phyloP scores from a whole-genome alignment of 2,113 vertebrate genomes.

The Megatriorchis doriae region DNA sequence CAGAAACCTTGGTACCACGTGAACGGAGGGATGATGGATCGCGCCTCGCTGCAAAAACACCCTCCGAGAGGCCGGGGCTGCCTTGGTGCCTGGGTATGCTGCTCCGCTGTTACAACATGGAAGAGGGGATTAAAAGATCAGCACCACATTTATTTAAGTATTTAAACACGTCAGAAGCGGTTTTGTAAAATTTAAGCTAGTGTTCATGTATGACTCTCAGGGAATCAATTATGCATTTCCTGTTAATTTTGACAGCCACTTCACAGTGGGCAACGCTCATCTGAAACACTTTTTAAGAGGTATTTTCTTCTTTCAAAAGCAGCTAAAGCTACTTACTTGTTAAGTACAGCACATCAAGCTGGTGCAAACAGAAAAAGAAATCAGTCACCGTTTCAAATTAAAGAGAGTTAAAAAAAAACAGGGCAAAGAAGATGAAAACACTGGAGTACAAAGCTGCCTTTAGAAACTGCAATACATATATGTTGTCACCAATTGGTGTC shows the following conservation, averaged over 20 bases:
- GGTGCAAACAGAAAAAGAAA: constrained; percentile 30
- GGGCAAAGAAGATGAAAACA: constrained; percentile 15
- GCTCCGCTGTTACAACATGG: background rate
- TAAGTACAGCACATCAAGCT: background rate
- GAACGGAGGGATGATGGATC: background rate
- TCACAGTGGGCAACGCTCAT: background rate
- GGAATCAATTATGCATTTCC: background rate
- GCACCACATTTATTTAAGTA: background rate
- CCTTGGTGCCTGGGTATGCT: background rate
- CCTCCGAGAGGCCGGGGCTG: background rate
- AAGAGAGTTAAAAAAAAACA: background rate
- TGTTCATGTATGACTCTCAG: background rate
- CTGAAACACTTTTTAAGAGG: constrained; percentile 12
- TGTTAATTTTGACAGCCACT: background rate
- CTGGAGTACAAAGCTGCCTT: constrained; percentile 30
- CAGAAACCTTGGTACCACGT: background rate
- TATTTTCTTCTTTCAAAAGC: constrained; percentile 33
- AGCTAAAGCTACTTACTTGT: constrained; percentile 22
- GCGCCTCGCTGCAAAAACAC: background rate
- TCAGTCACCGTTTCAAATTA: constrained; percentile 41
- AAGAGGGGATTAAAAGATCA: constrained; percentile 20
- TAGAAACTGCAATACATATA: constrained; percentile 19
- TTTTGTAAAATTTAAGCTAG: background rate
- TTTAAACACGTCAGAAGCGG: background rate
- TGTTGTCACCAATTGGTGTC: constrained; percentile 33